These are phyloP conservation scores for Philonicus albiceps DNA, from an alignment of 2,888 invertebrate genomes.

Conservation along the genomic window DNA sequence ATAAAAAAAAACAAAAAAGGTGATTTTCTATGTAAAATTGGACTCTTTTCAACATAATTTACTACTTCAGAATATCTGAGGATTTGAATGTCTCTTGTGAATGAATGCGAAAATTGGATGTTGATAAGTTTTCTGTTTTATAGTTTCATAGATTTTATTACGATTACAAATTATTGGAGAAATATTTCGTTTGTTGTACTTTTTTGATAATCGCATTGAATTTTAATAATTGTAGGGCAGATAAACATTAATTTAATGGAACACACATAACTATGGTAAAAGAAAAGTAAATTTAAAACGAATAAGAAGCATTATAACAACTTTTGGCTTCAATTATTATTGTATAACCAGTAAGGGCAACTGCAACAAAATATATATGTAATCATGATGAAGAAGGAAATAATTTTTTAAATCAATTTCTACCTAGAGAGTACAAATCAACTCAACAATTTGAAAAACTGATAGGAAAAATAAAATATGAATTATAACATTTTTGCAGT, in stretches of 20 bases:
- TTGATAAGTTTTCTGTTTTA: not conserved
- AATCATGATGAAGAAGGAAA: constrained; percentile 33
- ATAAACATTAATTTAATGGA: constrained; percentile 16
- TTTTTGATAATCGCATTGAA: constrained; percentile 39
- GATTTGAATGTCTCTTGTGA: constrained; percentile 8
- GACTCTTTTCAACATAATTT: not conserved
- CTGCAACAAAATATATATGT: constrained; percentile 24
- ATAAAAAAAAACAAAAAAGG: no score
- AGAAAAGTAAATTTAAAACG: constrained; percentile 9
- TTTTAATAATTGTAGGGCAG: constrained; percentile 35
- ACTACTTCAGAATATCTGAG: not conserved
- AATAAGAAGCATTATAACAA: constrained; percentile 19
- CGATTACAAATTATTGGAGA: constrained; percentile 10
- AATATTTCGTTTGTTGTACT: constrained; percentile 22
- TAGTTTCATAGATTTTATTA: constrained; percentile 31
- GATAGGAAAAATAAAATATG: constrained; percentile 42
- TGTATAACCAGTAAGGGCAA: constrained; percentile 26
- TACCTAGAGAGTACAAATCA: constrained; percentile 49
- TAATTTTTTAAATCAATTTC: constrained; percentile 48
- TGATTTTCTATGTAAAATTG: constrained; percentile 2
- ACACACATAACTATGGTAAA: constrained; percentile 17
- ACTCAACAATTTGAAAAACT: constrained; percentile 44
- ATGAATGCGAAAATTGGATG: not conserved
- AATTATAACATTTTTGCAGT: constrained; percentile 18
- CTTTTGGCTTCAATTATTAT: constrained; percentile 27